A percentile compares a stretch with the other conserved stretches of the same genome.
Conservation (phyloP, 2,113 vertebrate species). For the Sprattus sprattus region DNA sequence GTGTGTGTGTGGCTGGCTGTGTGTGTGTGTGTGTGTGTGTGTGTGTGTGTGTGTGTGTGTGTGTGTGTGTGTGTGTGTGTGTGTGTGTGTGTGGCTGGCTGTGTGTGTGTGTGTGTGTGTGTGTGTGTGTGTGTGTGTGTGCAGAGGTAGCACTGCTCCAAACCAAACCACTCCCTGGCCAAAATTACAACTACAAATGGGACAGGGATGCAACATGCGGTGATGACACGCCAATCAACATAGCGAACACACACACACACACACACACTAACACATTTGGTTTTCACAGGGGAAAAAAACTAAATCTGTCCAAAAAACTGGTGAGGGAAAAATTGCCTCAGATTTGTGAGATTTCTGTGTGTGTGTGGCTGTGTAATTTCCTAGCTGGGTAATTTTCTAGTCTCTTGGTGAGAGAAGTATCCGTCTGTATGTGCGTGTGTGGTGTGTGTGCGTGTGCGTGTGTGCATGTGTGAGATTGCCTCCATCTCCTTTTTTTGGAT, state of each 20-base stretch:
- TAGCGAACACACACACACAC: not conserved
- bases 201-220: too few relatives aligned
- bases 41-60: not conserved
- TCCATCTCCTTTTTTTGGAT: constrained; percentile 32
- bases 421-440: not conserved
- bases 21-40: not conserved
- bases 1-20: not conserved
- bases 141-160: too few relatives aligned
- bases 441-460: constrained; percentile 23
- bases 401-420: constrained; percentile 17
- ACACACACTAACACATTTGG: too few relatives aligned
- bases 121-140: not conserved
- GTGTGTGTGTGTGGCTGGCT: not conserved
- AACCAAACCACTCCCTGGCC: too few relatives aligned
- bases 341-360: not conserved
- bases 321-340: too few relatives aligned
- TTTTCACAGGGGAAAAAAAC: too few relatives aligned
- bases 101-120: not conserved
- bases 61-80: constrained; percentile 1
- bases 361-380: not conserved
- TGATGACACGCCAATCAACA: too few relatives aligned
- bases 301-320: too few relatives aligned
- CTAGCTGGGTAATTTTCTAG: too few relatives aligned
- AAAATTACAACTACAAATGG: too few relatives aligned
- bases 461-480: constrained; percentile 37